Percentiles rank a stretch among this genome's conserved stretches.
phyloP scores from a whole-genome alignment of 1,140 invertebrate genomes.

The Carcinoscorpius rotundicauda region DNA sequence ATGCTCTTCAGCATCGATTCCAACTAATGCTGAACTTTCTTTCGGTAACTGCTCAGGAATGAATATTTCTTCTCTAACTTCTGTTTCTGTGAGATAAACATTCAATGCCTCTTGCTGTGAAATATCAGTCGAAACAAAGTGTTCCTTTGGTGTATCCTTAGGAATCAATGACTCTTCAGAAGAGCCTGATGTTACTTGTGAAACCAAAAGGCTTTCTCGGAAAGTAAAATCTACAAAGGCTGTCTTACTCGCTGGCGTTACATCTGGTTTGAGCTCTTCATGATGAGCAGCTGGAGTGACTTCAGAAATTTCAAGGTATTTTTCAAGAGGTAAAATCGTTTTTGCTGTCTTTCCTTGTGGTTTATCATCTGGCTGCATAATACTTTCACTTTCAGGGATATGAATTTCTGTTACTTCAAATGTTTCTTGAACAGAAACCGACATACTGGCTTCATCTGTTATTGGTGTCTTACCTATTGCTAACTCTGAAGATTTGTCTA shows the following conservation, averaged over 20 bases:
- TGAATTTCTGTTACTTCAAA: slow-evolving; percentile 17
- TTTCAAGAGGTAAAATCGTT: slow-evolving; percentile 8
- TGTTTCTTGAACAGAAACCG: slow-evolving; percentile 18
- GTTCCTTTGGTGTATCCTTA: slow-evolving; percentile 8
- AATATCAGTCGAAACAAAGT: slow-evolving; percentile 9
- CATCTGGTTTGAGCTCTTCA: not conserved
- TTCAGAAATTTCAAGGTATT: slow-evolving; percentile 19
- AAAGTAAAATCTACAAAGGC: slow-evolving; percentile 29
- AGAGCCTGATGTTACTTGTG: slow-evolving; percentile 12
- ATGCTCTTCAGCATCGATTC: slow-evolving; percentile 8
- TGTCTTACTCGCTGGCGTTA: slow-evolving; percentile 24
- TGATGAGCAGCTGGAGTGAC: slow-evolving; percentile 8
- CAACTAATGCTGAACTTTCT: not conserved
- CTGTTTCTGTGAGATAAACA: slow-evolving; percentile 11
- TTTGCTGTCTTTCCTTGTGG: slow-evolving; percentile 12
- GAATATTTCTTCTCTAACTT: slow-evolving; percentile 7
- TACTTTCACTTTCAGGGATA: slow-evolving; percentile 14
- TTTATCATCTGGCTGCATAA: slow-evolving; percentile 11
- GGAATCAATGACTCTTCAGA: slow-evolving; percentile 10
- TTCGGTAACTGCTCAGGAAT: not conserved
- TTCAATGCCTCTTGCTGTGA: slow-evolving; percentile 15
- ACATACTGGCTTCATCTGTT: slow-evolving; percentile 9
- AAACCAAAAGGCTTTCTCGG: slow-evolving; percentile 20
- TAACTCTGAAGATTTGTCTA: slow-evolving; percentile 10
- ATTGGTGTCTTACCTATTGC: slow-evolving; percentile 7